Evolutionary conservation across 1,140 invertebrate genomes (phyloP).

Genomic region (Helicoverpa armigera): DNA sequence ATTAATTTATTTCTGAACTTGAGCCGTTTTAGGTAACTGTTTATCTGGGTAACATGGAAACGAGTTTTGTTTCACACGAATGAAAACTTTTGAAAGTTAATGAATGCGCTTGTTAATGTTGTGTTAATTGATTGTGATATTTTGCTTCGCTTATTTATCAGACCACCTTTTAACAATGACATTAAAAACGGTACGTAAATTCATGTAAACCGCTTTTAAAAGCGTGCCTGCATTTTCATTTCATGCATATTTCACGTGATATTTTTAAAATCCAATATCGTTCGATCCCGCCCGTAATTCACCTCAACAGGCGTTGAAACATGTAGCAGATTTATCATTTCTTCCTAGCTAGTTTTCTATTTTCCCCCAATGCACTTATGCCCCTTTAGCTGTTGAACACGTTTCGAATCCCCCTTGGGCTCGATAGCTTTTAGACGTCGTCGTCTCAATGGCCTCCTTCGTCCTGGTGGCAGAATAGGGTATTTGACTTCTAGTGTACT

Average conservation of each 20-base stretch:
- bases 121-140: no score
- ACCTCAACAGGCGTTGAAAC: background rate
- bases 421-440: background rate
- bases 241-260: constrained; percentile 1
- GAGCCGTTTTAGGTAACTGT: no score
- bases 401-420: background rate
- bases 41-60: no score
- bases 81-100: no score
- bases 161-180: no score
- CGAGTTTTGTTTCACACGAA: no score
- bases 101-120: no score
- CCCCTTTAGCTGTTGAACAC: constrained; percentile 18
- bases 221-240: background rate
- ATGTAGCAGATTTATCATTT: constrained; percentile 1
- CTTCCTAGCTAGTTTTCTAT: background rate
- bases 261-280: constrained; percentile 20
- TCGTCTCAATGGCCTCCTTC: background rate
- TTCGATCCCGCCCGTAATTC: background rate
- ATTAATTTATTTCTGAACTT: no score
- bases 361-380: background rate
- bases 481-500: background rate
- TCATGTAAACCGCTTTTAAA: background rate
- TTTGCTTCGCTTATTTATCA: no score
- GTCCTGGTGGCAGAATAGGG: background rate
- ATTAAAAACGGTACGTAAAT: no score